Conservation (phyloP, 2,888 invertebrate genomes). For the Zhengitettix transpicula region DNA sequence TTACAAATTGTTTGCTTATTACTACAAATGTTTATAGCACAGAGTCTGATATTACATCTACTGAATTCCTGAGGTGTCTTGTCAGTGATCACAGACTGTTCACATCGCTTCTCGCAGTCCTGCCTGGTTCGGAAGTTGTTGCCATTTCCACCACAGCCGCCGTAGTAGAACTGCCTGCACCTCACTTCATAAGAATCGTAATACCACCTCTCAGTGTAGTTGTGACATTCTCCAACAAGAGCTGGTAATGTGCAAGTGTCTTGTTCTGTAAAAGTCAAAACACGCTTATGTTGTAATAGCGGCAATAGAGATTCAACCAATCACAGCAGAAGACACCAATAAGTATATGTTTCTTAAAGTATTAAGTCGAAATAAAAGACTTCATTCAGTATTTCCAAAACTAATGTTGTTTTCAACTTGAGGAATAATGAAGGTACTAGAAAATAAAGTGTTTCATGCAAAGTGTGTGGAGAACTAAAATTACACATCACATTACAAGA, state of each 20-base stretch:
- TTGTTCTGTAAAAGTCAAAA: conserved; percentile 30
- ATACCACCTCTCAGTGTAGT: conserved; percentile 64
- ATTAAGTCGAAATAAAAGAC: too few relatives aligned
- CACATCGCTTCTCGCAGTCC: conserved; percentile 50
- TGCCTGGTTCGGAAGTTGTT: conserved; percentile 62
- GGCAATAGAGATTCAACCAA: neutral
- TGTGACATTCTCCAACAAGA: conserved; percentile 57
- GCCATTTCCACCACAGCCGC: conserved; percentile 82
- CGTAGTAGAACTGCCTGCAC: conserved; percentile 72
- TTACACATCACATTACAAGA: too few relatives aligned
- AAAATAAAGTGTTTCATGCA: too few relatives aligned
- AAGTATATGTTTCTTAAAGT: neutral
- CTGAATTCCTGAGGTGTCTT: conserved; percentile 23
- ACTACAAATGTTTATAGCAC: too few relatives aligned
- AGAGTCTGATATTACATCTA: conserved; percentile 20
- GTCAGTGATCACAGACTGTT: conserved; percentile 25
- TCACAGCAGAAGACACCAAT: neutral
- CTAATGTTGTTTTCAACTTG: too few relatives aligned
- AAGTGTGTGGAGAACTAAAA: too few relatives aligned
- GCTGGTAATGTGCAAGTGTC: conserved; percentile 61
- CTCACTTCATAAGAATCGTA: conserved; percentile 56
- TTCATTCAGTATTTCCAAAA: too few relatives aligned
- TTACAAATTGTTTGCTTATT: too few relatives aligned
- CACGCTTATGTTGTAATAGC: neutral
- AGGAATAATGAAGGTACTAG: too few relatives aligned